A percentile compares a stretch with the other conserved stretches of the same genome.
Evolutionary conservation across 1,140 invertebrate species (phyloP).

Genomic region (Elymnias hypermnestra): DNA sequence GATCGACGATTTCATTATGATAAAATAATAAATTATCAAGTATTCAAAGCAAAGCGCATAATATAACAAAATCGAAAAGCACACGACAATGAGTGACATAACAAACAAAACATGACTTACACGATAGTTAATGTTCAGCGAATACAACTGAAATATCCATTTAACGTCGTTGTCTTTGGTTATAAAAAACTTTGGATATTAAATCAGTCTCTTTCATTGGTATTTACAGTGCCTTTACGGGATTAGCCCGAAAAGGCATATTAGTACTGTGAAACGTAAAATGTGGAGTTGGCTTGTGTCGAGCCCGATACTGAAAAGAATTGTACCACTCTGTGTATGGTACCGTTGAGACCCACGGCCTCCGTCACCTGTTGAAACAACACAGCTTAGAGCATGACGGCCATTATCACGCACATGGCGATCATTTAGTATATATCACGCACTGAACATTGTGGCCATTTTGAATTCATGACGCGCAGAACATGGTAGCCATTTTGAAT

Average conservation of each 20-base stretch:
- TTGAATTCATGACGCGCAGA: too few species aligned
- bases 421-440: too few species aligned
- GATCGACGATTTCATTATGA: slow-evolving; percentile 17
- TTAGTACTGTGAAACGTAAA: slow-evolving; percentile 79
- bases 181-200: slow-evolving; percentile 62
- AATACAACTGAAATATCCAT: slow-evolving; percentile 61
- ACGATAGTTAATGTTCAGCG: slow-evolving; percentile 65
- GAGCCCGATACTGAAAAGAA: slow-evolving; percentile 77
- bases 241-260: slow-evolving; percentile 41
- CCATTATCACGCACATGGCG: slow-evolving; percentile 42
- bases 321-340: slow-evolving; percentile 77
- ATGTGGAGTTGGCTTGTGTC: slow-evolving; percentile 77
- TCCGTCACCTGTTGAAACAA: slow-evolving; percentile 77
- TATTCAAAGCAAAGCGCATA: slow-evolving; percentile 64
- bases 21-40: slow-evolving; percentile 16
- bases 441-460: too few species aligned
- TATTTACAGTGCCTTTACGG: slow-evolving; percentile 63
- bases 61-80: slow-evolving; percentile 61
- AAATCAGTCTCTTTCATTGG: slow-evolving; percentile 68
- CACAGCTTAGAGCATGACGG: slow-evolving; percentile 62
- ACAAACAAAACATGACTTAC: slow-evolving; percentile 75
- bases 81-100: slow-evolving; percentile 73
- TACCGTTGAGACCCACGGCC: slow-evolving; percentile 76
- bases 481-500: too few species aligned
- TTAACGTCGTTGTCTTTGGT: slow-evolving; percentile 61